Percentiles rank a stretch among this genome's conserved stretches.
phyloP scores from a whole-genome alignment of 35 echinoderm and acorn worm species.

The Ptychodera flava region DNA sequence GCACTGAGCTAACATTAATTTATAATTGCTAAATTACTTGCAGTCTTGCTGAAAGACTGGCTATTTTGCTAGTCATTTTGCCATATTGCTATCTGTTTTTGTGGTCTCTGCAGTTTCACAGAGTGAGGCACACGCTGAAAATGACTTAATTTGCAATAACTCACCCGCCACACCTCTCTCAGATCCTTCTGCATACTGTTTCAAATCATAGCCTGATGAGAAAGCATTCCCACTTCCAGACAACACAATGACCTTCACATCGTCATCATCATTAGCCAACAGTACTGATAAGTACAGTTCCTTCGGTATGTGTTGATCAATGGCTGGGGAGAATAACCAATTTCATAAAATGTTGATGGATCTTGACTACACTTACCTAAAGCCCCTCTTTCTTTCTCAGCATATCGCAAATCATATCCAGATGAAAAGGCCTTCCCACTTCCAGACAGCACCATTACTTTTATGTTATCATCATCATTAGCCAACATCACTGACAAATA shows the following conservation, averaged over 20 bases:
- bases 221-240: conserved; percentile 33
- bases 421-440: conserved; percentile 40
- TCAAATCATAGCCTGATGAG: conserved; percentile 56
- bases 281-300: conserved; percentile 31
- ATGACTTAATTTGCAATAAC: too few species aligned
- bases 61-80: too few species aligned
- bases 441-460: conserved; percentile 41
- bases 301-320: conserved; percentile 23
- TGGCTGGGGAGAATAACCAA: conserved; percentile 25
- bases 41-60: too few species aligned
- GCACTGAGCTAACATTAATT: too few species aligned
- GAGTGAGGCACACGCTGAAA: too few species aligned
- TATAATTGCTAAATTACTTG: too few species aligned
- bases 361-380: too few species aligned
- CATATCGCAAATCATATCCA: conserved; percentile 50
- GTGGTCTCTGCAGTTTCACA: too few species aligned
- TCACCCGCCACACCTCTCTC: too few species aligned
- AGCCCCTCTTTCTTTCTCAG: conserved; percentile 39
- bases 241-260: conserved; percentile 40
- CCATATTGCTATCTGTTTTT: too few species aligned
- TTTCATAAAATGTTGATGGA: too few species aligned
- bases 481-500: conserved; percentile 29
- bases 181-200: conserved; percentile 36
- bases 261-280: conserved; percentile 42
- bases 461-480: conserved; percentile 35